Conservation (phyloP, 2,797 vertebrate species). For the Rhyacichthys aspro region DNA sequence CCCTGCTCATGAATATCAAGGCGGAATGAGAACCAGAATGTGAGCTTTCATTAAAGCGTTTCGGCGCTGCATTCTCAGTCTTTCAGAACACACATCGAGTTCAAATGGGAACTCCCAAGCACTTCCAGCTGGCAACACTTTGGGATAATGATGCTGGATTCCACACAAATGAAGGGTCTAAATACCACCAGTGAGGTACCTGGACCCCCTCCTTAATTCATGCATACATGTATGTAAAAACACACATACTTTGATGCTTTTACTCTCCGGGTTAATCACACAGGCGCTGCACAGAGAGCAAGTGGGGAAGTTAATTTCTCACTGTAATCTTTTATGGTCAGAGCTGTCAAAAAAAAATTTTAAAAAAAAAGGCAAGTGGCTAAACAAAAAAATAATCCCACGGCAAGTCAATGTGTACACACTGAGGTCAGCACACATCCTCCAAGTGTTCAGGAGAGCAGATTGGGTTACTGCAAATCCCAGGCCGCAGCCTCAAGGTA, state of each 20-base stretch:
- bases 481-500: constrained; percentile 51
- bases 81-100: constrained; percentile 78
- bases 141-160: constrained; percentile 80
- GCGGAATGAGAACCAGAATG: constrained; percentile 67
- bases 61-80: constrained; percentile 55
- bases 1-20: constrained; percentile 64
- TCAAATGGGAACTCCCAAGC: constrained; percentile 80
- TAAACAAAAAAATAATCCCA: constrained; percentile 53
- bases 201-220: constrained; percentile 64
- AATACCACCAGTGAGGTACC: constrained; percentile 78
- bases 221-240: constrained; percentile 55
- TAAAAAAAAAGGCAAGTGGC: constrained; percentile 22
- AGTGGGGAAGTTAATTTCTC: constrained; percentile 53
- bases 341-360: constrained; percentile 51
- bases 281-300: constrained; percentile 18
- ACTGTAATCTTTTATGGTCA: constrained; percentile 42
- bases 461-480: constrained; percentile 66
- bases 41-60: constrained; percentile 61
- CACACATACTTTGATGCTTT: constrained; percentile 21
- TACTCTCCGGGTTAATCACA: constrained; percentile 44
- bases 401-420: constrained; percentile 41
- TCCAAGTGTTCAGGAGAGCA: constrained; percentile 44
- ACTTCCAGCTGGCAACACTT: constrained; percentile 82
- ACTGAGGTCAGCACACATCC: constrained; percentile 36
- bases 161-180: constrained; percentile 80